Conservation (phyloP, 2,113 vertebrate species). For the Bubo blakistoni region DNA sequence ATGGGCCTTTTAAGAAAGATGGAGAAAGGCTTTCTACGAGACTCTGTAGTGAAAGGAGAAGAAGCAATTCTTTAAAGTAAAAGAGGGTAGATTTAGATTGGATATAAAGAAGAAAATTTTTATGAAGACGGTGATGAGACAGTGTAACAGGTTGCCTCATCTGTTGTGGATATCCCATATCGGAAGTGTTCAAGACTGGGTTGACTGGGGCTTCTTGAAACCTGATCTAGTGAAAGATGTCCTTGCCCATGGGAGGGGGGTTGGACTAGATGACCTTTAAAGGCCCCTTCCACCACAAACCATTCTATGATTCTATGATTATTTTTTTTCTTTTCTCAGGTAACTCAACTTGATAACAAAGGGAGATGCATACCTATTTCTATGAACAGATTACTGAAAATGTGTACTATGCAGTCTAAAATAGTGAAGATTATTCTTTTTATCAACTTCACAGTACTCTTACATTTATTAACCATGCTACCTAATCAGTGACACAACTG, state of each 20-base stretch:
- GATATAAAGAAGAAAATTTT: not conserved
- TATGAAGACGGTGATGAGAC: not conserved
- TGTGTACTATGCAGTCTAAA: not conserved
- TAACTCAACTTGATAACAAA: not conserved
- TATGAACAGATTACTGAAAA: not conserved
- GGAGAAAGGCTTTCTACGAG: not conserved
- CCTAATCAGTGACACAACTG: not conserved
- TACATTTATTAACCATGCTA: constrained; percentile 28
- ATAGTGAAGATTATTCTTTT: not conserved
- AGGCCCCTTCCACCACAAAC: not conserved
- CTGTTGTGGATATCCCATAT: not conserved
- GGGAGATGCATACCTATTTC: constrained; percentile 12
- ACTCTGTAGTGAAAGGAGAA: not conserved
- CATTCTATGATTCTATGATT: not conserved
- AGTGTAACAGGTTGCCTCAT: not conserved
- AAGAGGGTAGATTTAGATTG: not conserved
- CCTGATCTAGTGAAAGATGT: not conserved
- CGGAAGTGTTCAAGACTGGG: not conserved
- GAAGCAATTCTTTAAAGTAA: not conserved
- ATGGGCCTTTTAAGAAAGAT: not conserved
- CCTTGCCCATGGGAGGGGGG: not conserved
- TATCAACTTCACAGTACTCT: not conserved
- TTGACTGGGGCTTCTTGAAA: not conserved
- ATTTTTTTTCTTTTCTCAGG: not conserved
- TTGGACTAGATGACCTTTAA: not conserved